A percentile compares a stretch with the other conserved stretches of the same genome.
Evolutionary conservation across 2,113 vertebrate species (phyloP).

Genomic region (Anarrhichthys ocellatus): DNA sequence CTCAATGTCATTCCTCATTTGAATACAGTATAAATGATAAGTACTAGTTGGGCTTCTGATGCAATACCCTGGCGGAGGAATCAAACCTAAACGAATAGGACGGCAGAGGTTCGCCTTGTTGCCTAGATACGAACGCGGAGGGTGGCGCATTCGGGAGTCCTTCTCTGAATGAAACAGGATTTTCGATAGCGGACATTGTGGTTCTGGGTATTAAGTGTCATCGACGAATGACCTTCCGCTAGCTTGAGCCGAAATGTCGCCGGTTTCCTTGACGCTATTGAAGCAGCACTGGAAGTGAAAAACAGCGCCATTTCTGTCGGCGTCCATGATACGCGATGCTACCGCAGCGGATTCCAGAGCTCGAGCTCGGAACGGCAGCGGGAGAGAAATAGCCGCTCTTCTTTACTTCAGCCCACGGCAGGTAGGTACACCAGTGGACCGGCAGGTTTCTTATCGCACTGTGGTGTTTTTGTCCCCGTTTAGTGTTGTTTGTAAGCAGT

Average conservation of each 20-base stretch:
- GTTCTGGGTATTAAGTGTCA: constrained; percentile 33
- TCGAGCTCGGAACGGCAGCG: constrained; percentile 85
- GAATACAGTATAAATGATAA: background rate
- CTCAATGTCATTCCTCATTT: background rate
- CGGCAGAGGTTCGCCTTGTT: constrained; percentile 81
- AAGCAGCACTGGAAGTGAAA: constrained; percentile 59
- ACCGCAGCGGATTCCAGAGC: constrained; percentile 85
- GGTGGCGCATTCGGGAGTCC: constrained; percentile 61
- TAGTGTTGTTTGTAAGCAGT: background rate
- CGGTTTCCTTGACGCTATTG: constrained; percentile 62
- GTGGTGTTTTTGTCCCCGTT: background rate
- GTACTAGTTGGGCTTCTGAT: constrained; percentile 84
- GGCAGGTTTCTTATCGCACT: background rate
- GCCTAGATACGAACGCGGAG: constrained; percentile 81
- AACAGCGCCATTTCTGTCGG: constrained; percentile 81
- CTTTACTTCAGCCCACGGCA: constrained; percentile 78
- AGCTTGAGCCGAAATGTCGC: constrained; percentile 80
- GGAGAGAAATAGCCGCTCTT: constrained; percentile 84
- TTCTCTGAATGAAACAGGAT: constrained; percentile 58
- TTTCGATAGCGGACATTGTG: constrained; percentile 71
- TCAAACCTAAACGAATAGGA: constrained; percentile 62
- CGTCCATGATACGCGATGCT: constrained; percentile 84
- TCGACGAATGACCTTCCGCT: constrained; percentile 12
- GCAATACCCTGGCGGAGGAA: constrained; percentile 83
- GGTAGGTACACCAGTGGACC: constrained; percentile 61